Percentiles rank a stretch among this genome's conserved stretches.
Evolutionary conservation across 2,888 invertebrate genomes (phyloP).

Genomic region (Coelopa pilipes): DNA sequence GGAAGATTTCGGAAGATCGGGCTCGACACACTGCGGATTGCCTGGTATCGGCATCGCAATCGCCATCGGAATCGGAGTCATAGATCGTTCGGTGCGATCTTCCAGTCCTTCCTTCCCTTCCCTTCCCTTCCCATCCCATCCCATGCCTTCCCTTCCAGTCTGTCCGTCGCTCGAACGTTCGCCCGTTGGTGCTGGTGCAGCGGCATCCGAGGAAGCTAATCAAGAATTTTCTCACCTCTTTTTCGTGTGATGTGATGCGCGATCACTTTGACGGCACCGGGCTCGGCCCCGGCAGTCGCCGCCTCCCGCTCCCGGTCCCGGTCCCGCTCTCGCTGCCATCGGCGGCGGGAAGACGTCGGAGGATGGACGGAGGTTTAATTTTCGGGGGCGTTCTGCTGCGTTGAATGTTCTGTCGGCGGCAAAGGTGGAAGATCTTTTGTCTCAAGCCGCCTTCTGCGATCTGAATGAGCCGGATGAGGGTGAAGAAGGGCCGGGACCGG

Average conservation of each 20-base stretch:
- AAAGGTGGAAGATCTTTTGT: conserved; percentile 57
- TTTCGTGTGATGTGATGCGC: conserved; percentile 56
- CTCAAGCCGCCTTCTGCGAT: conserved; percentile 49
- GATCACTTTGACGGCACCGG: conserved; percentile 42
- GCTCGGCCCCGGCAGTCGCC: conserved; percentile 29
- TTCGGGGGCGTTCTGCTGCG: conserved; percentile 60
- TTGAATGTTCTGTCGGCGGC: conserved; percentile 64
- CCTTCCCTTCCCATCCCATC: no score
- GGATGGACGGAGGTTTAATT: conserved; percentile 32
- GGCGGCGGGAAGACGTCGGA: conserved; percentile 26
- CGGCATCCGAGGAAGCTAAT: conserved; percentile 64
- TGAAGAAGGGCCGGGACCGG: conserved; percentile 20
- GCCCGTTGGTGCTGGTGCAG: conserved; percentile 15
- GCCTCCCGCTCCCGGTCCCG: conserved; percentile 1
- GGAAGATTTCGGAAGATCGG: not conserved
- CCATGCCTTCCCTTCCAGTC: not conserved
- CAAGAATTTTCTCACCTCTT: conserved; percentile 67
- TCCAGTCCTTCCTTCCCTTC: no score
- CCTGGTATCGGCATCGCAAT: not conserved
- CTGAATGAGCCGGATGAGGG: not conserved
- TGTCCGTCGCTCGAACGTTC: conserved; percentile 22
- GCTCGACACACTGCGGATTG: not conserved
- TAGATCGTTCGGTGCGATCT: conserved; percentile 32
- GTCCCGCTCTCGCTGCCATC: conserved; percentile 12
- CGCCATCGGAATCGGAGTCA: conserved; percentile 22